Base-by-base conservation (phyloP, 1,140 invertebrate genomes). In the Bursaphelenchus mucronatus region DNA sequence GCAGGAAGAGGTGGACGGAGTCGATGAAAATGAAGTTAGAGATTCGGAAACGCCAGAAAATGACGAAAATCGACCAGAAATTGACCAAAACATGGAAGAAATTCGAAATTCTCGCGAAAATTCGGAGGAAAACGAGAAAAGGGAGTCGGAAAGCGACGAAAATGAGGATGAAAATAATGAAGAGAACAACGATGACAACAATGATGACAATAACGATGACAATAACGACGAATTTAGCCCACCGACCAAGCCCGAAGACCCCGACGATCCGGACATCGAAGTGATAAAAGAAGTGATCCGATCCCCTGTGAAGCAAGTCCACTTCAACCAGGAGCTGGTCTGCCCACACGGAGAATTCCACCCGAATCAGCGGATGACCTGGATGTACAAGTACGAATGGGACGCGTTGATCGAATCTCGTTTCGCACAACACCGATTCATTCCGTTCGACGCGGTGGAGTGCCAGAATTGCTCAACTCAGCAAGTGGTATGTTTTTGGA, bases 261-360 rank as follows among this genome's bases (percentile, higher is more conserved):
- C n/a, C n/a, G 61, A 63, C 19, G 17, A 68, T 17, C 43, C 65
- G 17, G 63, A 64, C 13, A 19, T 57, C 41, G 67, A 69, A 61
- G 49, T 40, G n/a, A 6, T 44, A 9, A 30, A 49, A 9, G 52
- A 71, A 15, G 44, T 30, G 8, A 40, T 46, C 17, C 15, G 17
- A n/a, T 5, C 15, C 39, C 21, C 40, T n/a, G 46, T 30, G 5
- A 39, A 15, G 39, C 15, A 13, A 11, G 40, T 69, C 19, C 13
- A 21, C n/a, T 70, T 67, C 64, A 67, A 67, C 45, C 51, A 55
- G 30, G 67, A 67, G 15, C 66, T 67, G n/a, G 8, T 68, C 8
- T 67, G 65, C 17, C 21, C 6, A 40, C 65, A 67, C 55, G 65
- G 65, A 40, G n/a, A 10, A 15, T 50, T 61, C 63, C 30, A 30